phyloP scores from a whole-genome alignment of 30 jellyfish, hydroid and myxozoan species.

The Mastigias papua region DNA sequence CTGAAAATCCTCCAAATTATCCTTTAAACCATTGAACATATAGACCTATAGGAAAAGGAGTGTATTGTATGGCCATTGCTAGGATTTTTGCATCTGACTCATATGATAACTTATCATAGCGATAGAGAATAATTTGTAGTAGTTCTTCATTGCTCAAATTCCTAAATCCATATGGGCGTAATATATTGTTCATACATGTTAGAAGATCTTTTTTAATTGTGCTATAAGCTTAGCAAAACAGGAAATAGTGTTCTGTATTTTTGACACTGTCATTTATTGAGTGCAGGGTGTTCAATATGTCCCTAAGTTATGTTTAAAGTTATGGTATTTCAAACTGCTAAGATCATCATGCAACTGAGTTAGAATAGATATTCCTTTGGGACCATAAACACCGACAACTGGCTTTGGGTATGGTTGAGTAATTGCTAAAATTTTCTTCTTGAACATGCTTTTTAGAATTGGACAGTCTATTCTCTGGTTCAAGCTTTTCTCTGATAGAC shows the following conservation, averaged over 20 bases:
- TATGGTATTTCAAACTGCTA: not conserved
- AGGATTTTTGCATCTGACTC: constrained; percentile 22
- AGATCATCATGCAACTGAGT: not conserved
- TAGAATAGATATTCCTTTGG: not conserved
- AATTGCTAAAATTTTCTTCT: constrained; percentile 24
- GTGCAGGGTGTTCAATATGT: constrained; percentile 16
- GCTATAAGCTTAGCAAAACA: constrained; percentile 5
- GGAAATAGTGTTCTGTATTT: constrained; percentile 21
- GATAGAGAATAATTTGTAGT: constrained; percentile 2
- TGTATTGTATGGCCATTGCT: not conserved
- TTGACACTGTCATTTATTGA: constrained; percentile 13
- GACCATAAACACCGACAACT: constrained; percentile 25
- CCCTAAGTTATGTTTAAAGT: constrained; percentile 18
- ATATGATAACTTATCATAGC: constrained; percentile 28
- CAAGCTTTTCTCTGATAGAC: constrained; percentile 44
- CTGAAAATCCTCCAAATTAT: no score
- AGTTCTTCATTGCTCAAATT: not conserved
- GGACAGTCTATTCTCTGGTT: constrained; percentile 49
- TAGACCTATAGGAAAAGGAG: not conserved
- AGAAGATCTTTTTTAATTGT: constrained; percentile 29
- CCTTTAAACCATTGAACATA: no score
- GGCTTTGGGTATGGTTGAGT: constrained; percentile 40
- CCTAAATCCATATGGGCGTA: no score
- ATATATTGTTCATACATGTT: not conserved
- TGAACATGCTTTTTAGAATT: constrained; percentile 40